A percentile compares a stretch with the other conserved stretches of the same genome.
Conservation (phyloP, 2,113 vertebrate genomes). For the Pimephales promelas region DNA sequence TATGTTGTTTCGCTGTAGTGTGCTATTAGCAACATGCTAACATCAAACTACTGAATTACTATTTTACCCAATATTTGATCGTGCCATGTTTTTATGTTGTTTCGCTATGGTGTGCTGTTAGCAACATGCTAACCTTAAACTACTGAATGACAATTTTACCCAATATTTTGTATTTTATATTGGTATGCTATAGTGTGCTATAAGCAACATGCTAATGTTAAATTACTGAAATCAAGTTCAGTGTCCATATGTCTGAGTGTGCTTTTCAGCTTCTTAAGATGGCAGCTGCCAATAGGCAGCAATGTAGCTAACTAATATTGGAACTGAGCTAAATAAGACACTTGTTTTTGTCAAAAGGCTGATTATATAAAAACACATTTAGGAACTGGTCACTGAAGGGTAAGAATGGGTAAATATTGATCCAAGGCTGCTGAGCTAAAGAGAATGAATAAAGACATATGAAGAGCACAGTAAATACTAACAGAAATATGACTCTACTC, state of each 20-base stretch:
- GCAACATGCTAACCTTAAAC: background rate
- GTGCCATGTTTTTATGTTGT: background rate
- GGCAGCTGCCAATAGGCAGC: background rate
- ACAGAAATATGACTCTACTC: slow-evolving; percentile 63
- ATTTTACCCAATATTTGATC: too few relatives aligned
- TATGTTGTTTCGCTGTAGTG: background rate
- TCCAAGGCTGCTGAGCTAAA: slow-evolving; percentile 53
- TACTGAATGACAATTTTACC: too few relatives aligned
- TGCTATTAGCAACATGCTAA: background rate
- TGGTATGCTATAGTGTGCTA: background rate
- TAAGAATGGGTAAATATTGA: slow-evolving; percentile 63
- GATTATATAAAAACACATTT: slow-evolving; percentile 58
- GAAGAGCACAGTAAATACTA: slow-evolving; percentile 58
- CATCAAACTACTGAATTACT: background rate
- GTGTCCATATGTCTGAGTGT: background rate
- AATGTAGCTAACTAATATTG: background rate
- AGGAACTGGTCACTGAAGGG: slow-evolving; percentile 66
- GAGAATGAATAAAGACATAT: slow-evolving; percentile 59
- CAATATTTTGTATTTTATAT: background rate
- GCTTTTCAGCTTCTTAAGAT: background rate
- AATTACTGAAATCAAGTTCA: background rate
- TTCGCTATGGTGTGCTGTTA: background rate
- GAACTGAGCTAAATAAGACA: slow-evolving; percentile 30
- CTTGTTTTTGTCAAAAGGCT: slow-evolving; percentile 62
- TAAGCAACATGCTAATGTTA: background rate